Evolutionary conservation across 1,140 invertebrate species (phyloP).

Genomic region (Battus philenor): DNA sequence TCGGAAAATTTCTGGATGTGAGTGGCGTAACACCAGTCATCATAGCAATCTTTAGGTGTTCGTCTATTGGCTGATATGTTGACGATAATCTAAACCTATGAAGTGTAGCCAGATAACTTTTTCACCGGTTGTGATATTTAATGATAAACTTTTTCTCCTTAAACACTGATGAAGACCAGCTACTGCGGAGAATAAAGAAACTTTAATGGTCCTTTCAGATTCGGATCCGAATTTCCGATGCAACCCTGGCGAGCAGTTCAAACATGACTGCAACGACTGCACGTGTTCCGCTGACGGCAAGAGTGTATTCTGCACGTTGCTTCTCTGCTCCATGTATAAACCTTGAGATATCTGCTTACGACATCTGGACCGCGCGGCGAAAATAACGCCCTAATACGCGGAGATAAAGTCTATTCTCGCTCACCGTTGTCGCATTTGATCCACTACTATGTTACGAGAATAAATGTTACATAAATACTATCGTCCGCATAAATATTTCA

Average conservation of each 20-base stretch:
- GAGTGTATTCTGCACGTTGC: slow-evolving; percentile 64
- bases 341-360: background rate
- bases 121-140: no score
- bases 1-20: no score
- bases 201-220: slow-evolving; percentile 31
- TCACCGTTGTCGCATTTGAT: slow-evolving; percentile 6
- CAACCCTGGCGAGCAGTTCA: slow-evolving; percentile 73
- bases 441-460: background rate
- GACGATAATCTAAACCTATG: no score
- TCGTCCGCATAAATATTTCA: no score
- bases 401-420: slow-evolving; percentile 2
- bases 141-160: no score
- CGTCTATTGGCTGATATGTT: no score
- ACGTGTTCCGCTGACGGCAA: slow-evolving; percentile 73
- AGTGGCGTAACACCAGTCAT: no score
- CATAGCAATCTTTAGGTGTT: no score
- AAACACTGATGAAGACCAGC: no score
- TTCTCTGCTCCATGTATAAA: slow-evolving; percentile 32
- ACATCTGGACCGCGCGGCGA: background rate
- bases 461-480: background rate
- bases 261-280: slow-evolving; percentile 73
- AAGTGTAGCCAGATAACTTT: no score
- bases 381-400: slow-evolving; percentile 2
- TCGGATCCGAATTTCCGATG: slow-evolving; percentile 65
- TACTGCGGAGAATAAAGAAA: no score